Conservation (phyloP, 2,888 invertebrate genomes). For the Tinea semifulvella region DNA sequence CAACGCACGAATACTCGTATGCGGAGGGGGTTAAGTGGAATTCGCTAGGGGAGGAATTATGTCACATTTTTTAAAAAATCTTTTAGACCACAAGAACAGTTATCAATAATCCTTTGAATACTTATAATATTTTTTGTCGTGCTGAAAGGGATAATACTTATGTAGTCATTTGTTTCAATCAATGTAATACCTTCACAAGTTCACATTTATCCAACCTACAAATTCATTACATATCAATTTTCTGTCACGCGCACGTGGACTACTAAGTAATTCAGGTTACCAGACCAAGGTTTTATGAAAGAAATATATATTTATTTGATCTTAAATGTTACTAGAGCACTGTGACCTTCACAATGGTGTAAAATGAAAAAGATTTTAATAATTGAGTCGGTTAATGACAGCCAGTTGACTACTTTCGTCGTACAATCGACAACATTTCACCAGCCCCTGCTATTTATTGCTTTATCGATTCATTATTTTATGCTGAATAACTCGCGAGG, state of each 20-base stretch:
- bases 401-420: not conserved
- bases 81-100: no score
- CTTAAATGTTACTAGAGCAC: slow-evolving; percentile 12
- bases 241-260: slow-evolving; percentile 9
- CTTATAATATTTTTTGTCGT: no score
- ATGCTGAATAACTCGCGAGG: slow-evolving; percentile 15
- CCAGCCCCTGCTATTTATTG: slow-evolving; percentile 14
- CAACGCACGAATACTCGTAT: no score
- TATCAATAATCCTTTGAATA: no score
- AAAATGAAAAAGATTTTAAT: not conserved
- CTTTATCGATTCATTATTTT: slow-evolving; percentile 21
- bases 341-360: not conserved
- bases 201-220: not conserved
- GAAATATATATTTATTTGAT: slow-evolving; percentile 5
- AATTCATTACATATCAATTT: not conserved
- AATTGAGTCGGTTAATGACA: not conserved
- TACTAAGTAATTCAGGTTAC: slow-evolving; percentile 11
- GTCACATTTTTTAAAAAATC: no score
- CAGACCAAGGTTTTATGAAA: slow-evolving; percentile 11
- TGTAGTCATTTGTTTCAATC: no score
- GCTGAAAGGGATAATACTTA: no score
- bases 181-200: no score
- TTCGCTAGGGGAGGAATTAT: no score
- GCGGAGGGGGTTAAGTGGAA: no score
- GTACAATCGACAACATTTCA: slow-evolving; percentile 17